These are phyloP conservation scores for Trypoxylon attenuatum DNA, from an alignment of 2,888 invertebrate species.

Conservation along the genomic window DNA sequence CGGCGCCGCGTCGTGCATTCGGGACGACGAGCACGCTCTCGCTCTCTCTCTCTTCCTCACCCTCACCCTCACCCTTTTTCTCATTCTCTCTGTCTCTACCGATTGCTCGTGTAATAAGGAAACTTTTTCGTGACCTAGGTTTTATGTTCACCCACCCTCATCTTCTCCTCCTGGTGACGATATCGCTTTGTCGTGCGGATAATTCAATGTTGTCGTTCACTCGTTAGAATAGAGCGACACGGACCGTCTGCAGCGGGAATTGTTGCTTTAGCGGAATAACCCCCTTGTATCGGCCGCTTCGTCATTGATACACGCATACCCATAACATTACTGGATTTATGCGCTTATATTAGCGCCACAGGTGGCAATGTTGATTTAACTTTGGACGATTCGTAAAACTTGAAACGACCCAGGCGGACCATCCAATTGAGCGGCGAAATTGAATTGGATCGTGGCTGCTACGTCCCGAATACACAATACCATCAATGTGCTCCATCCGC, in stretches of 20 bases:
- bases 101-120: background rate
- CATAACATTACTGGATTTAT: constrained; percentile 44
- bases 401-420: constrained; percentile 23
- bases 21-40: constrained; percentile 22
- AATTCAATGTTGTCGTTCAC: background rate
- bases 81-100: constrained; percentile 5
- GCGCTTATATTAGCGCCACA: constrained; percentile 51
- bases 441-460: constrained; percentile 9
- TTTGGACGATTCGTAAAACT: constrained; percentile 40
- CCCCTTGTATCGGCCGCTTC: constrained; percentile 6
- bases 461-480: no score
- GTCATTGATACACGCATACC: constrained; percentile 43
- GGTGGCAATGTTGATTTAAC: constrained; percentile 49
- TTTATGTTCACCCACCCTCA: no score
- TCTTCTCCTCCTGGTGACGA: background rate
- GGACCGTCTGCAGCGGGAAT: background rate
- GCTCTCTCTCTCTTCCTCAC: background rate
- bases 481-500: no score
- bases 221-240: background rate
- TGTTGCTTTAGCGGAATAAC: background rate
- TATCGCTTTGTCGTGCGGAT: background rate
- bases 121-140: background rate
- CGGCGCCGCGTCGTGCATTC: constrained; percentile 24
- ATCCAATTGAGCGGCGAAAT: constrained; percentile 28
- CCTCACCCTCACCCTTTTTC: background rate